Conservation (phyloP, 1,140 invertebrate species). For the Papilio machaon region DNA sequence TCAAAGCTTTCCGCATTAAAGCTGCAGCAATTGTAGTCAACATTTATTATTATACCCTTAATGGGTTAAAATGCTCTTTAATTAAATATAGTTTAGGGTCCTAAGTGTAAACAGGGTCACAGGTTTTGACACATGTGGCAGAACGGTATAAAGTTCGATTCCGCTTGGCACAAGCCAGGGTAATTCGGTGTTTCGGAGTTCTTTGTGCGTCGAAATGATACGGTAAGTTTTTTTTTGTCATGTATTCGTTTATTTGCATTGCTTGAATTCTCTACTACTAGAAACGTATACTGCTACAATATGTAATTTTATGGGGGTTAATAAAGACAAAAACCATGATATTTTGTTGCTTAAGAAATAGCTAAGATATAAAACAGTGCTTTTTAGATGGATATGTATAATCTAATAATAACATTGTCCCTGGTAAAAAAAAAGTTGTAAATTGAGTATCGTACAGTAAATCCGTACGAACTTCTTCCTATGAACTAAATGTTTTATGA, state of each 20-base stretch:
- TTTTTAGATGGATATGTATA: too few species aligned
- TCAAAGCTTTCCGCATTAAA: constrained; percentile 13
- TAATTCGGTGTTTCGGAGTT: constrained; percentile 59
- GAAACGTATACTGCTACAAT: neutral
- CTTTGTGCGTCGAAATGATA: constrained; percentile 72
- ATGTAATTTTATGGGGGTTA: too few species aligned
- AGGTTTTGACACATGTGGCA: constrained; percentile 74
- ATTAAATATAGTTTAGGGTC: constrained; percentile 14
- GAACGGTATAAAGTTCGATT: constrained; percentile 70
- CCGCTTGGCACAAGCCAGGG: constrained; percentile 75
- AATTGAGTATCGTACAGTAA: neutral
- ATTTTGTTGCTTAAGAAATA: too few species aligned
- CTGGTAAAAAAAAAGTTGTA: neutral
- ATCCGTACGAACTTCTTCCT: neutral
- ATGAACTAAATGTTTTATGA: neutral
- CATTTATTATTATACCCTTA: constrained; percentile 3
- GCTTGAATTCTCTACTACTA: neutral
- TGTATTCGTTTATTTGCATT: constrained; percentile 4
- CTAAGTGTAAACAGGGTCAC: constrained; percentile 37
- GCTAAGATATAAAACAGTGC: too few species aligned
- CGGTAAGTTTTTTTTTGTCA: constrained; percentile 58
- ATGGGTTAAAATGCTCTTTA: constrained; percentile 39
- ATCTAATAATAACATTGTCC: too few species aligned
- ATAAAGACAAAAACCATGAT: too few species aligned
- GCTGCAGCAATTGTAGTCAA: constrained; percentile 14